Percentiles rank a stretch among this genome's conserved stretches.
These are phyloP conservation scores for Zonotrichia albicollis DNA, from an alignment of 2,797 vertebrate genomes.

Conservation along the genomic window DNA sequence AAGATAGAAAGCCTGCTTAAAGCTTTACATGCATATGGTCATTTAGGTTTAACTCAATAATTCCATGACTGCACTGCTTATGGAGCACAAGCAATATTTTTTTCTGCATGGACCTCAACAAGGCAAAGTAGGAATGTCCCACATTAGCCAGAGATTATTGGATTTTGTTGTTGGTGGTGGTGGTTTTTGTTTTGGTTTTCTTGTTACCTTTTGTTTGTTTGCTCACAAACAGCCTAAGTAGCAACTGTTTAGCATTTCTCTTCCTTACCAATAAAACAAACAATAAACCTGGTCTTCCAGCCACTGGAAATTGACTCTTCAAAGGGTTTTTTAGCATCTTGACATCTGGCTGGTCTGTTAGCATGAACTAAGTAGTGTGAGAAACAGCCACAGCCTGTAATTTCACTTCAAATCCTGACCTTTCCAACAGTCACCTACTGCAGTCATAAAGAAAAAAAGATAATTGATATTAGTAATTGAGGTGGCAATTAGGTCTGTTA, in stretches of 20 bases:
- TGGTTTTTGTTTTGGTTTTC: not conserved
- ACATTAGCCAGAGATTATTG: not conserved
- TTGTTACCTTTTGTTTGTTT: not conserved
- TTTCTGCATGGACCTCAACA: fast-evolving
- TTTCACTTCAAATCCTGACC: not conserved
- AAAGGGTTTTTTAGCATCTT: not conserved
- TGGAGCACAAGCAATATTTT: not conserved
- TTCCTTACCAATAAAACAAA: not conserved
- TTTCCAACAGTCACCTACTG: not conserved
- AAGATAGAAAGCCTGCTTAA: not conserved
- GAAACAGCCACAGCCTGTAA: not conserved
- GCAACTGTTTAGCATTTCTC: not conserved
- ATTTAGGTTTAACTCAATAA: not conserved
- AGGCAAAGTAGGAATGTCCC: not conserved
- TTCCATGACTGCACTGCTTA: not conserved
- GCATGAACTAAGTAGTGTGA: not conserved
- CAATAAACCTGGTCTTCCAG: not conserved
- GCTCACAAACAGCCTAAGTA: not conserved
- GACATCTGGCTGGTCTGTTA: not conserved
- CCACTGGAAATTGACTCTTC: not conserved
- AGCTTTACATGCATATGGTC: fast-evolving
- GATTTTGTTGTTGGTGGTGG: not conserved
- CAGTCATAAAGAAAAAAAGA: not conserved
- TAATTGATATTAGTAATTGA: not conserved
- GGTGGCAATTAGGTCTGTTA: not conserved